Evolutionary conservation across 1,140 invertebrate genomes (phyloP), one percentile per base, ranked within the genome.

Genomic region (Solen grandis): DNA sequence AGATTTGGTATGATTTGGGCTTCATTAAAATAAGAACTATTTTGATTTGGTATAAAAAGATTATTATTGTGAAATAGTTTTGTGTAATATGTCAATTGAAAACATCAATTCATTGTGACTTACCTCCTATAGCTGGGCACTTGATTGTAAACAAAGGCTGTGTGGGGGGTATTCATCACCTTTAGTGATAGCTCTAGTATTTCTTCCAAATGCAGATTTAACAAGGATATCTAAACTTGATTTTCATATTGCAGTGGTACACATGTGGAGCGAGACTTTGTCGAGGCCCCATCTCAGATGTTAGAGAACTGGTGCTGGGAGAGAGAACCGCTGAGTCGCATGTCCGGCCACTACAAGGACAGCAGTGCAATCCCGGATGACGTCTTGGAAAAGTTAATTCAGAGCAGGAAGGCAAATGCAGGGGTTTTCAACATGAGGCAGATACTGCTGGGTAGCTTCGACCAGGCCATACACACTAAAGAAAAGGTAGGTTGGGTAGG

Each of bases 231-330:
- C n/a, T n/a, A n/a, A n/a, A n/a, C n/a, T n/a, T n/a, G n/a, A n/a
- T n/a, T n/a, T n/a, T 62, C 25, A 55, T 70, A 29, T 82, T 81
- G 27, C 77, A 92, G 92, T 88, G 93, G 93, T 5, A 93, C 92
- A 8, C 83, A 87, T 81, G 94, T 94, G 2, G 94, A 94, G 81
- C 86, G 93, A 33, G 94, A 94, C 84, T 94, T 94, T 90, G 91
- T 94, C 14, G 94, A 94, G 84, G 93, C 93, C 5, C 94, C 94
- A 19, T 94, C 93, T 14, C 94, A 94, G 89, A 94, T 94, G 94
- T 85, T 94, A 70, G 94, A 94, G 85, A 94, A 94, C 86, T 94
- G 94, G 94, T 92, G 92, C 8, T 94, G 94, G 94, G 91, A 94
- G 85, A 87, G 89, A 78, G 93, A 94, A 63, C 90, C 93, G 4